Base-by-base conservation (phyloP, 2,797 vertebrate genomes). In the Arremon aurantiirostris region DNA sequence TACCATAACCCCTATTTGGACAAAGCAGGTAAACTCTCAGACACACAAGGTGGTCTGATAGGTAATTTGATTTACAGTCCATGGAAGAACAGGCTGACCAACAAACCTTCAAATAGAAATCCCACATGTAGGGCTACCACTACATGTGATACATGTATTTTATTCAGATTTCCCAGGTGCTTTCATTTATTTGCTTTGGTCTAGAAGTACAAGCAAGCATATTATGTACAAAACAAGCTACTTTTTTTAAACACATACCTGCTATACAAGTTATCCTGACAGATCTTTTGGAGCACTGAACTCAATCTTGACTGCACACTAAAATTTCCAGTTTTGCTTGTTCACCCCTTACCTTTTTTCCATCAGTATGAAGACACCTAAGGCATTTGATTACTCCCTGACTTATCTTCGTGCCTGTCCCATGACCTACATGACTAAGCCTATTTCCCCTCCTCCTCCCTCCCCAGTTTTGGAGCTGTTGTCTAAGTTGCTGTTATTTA, bases 251-350 rank as follows among this genome's bases (percentile, higher is more conserved):
- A 34, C 70, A 49, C 42, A 61, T 71, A 91, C 87, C 79, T 81
- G 89, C 93, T 77, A 46, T 8, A 53, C 87, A 71, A 75, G 84
- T 92, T 89, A 82, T 49, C 52, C 82, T 66, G 59, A 93, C 35
- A 77, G 32, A 82, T 30, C 91, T 87, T 83, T 55, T 4, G 64
- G 30, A 82, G 28, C 57, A 91, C 86, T 75, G 75, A 80, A 80
- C 85, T 76, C 66, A 82, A 4, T 65, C 68, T 44, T 60, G 64
- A 70, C 71, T 61, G 34, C 32, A 65, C 46, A 89, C 65, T 81
- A 88, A 68, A 66, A 94, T 94, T 96, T 96, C 95, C 91, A 93
- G 95, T 96, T 96, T 72, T 91, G 76, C 89, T 77, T 87, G 91
- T 93, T 94, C 44, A 71, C 13, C 14, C 73, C 59, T 73, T 41